Conservation (phyloP, 1,140 invertebrate species). For the Pseudomyrmex sp. region DNA sequence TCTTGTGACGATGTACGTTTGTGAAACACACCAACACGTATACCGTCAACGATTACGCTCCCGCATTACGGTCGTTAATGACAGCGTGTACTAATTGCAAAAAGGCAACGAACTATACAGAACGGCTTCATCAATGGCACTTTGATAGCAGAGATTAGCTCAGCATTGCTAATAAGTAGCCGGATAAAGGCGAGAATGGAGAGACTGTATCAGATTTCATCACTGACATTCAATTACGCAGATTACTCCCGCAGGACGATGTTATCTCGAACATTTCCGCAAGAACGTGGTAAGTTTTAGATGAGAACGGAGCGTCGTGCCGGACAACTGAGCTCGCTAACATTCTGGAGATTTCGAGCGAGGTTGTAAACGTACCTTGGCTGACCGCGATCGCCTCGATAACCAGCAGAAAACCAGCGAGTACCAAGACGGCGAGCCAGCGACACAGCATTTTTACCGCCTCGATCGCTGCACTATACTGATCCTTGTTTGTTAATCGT, state of each 20-base stretch:
- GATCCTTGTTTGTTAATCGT: conserved; percentile 55
- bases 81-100: conserved; percentile 6
- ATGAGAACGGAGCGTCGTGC: background rate
- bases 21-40: background rate
- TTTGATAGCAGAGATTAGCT: conserved; percentile 5
- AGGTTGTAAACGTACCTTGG: conserved; percentile 65
- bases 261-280: conserved; percentile 7
- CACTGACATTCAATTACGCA: conserved; percentile 35
- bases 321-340: background rate
- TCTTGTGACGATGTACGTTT: conserved; percentile 23
- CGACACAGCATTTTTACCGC: conserved; percentile 74
- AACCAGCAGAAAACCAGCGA: conserved; percentile 69
- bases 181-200: conserved; percentile 5
- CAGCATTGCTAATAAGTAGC: conserved; percentile 7
- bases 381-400: conserved; percentile 71
- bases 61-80: conserved; percentile 8
- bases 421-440: conserved; percentile 66
- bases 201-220: conserved; percentile 24
- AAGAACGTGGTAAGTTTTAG: conserved; percentile 44
- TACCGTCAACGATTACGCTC: background rate
- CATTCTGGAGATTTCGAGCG: conserved; percentile 8
- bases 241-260: background rate
- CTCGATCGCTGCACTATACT: conserved; percentile 58
- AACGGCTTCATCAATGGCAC: background rate
- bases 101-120: background rate